Conservation (phyloP, 2,888 invertebrate species). For the Mythimna ferrago region DNA sequence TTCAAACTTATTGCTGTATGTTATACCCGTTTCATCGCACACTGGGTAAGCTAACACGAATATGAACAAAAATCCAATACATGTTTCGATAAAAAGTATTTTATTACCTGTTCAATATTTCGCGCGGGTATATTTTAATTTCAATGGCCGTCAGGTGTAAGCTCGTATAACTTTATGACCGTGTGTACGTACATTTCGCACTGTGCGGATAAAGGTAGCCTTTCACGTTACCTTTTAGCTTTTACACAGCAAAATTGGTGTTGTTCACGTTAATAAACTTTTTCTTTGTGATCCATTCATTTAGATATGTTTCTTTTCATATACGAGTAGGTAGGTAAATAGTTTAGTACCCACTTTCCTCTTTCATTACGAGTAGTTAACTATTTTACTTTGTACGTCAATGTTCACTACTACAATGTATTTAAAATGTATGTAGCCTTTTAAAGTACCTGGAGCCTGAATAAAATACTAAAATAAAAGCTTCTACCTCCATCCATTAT, state of each 20-base stretch:
- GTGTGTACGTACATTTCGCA: slow-evolving; percentile 58
- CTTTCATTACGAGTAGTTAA: slow-evolving; percentile 9
- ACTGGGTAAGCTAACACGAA: background rate
- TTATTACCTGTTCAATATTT: slow-evolving; percentile 40
- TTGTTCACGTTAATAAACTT: slow-evolving; percentile 70
- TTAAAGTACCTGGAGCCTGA: background rate
- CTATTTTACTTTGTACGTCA: slow-evolving; percentile 18
- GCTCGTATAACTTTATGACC: slow-evolving; percentile 56
- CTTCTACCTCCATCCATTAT: background rate
- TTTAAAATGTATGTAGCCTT: slow-evolving; percentile 3
- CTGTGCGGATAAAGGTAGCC: slow-evolving; percentile 38
- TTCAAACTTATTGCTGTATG: background rate
- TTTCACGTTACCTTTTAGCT: slow-evolving; percentile 62
- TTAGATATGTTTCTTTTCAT: slow-evolving; percentile 43
- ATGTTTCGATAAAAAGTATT: slow-evolving; percentile 38
- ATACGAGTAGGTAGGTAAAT: background rate
- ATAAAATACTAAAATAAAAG: slow-evolving; percentile 2
- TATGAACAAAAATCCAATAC: slow-evolving; percentile 36
- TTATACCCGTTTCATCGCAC: background rate
- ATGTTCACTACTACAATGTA: background rate
- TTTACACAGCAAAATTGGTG: slow-evolving; percentile 68
- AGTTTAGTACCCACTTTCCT: slow-evolving; percentile 9
- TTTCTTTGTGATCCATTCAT: slow-evolving; percentile 67
- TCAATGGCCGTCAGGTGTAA: slow-evolving; percentile 35
- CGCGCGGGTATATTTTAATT: slow-evolving; percentile 53